Base-by-base conservation (phyloP, 2,113 vertebrate genomes). In the Podilymbus podiceps region DNA sequence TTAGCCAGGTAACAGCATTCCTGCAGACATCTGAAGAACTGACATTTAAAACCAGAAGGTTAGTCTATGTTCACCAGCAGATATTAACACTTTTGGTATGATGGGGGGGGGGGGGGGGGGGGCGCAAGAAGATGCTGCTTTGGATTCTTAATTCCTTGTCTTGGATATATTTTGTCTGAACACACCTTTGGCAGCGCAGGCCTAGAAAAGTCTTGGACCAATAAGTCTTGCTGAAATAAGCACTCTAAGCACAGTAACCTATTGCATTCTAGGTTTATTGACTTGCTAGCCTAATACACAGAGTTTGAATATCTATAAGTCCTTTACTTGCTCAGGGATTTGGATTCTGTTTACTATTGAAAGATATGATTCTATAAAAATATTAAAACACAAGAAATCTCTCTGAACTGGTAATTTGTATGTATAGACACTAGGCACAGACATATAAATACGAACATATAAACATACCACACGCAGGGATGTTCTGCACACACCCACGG, bases 241-340 rank as follows among this genome's bases (percentile, higher is more conserved):
- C 50, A 77, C 44, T 58, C 7, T 40, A 91, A 95, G 68, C 10
- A 33, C 74, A 68, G n/a, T 67, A 95, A 84, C 52, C 42, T 72
- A 49, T n/a, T 82, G 80, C 44, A 49, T 75, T 95, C 62, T 22
- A 89, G n/a, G 81, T 90, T 95, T 94, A 91, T n/a, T 56, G 60
- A 95, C 83, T 88, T 73, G 77, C 91, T 95, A 91, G 50, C 47
- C 33, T 91, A 68, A 80, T 22, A 85, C 55, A 64, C 11, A 60
- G 13, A 28, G 14, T 87, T 52, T 94, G 35, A 94, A 91, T 94
- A 97, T 67, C 86, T 95, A 63, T 75, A 21, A 95, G 17, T 8
- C 16, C 15, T 85, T 93, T 91, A 17, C 50, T 94, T 77, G 27
- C 60, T 72, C 8, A 17, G 40, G 23, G 22, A 86, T 89, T 97